phyloP scores from a whole-genome alignment of 2,113 vertebrate genomes.

The Tonatia bakeri region DNA sequence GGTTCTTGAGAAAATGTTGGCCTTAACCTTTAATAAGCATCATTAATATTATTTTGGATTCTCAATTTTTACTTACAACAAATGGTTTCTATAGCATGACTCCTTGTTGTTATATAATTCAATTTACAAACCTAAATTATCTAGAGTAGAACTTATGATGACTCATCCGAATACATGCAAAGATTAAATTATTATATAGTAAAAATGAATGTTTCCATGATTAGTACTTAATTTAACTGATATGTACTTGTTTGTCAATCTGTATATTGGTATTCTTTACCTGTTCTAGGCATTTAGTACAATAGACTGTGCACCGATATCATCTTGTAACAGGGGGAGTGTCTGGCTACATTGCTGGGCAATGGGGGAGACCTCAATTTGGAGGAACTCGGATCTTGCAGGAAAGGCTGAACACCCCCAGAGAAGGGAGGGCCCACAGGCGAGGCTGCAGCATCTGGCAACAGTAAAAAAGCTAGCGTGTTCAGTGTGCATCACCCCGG shows the following conservation, averaged over 20 bases:
- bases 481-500: no score
- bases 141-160: neutral
- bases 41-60: neutral
- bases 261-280: neutral
- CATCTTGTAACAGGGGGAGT: neutral
- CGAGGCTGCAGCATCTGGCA: no score
- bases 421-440: no score
- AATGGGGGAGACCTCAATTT: no score
- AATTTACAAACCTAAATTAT: neutral
- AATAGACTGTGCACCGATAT: neutral
- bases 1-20: neutral
- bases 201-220: neutral
- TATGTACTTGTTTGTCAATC: neutral
- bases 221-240: constrained; percentile 9
- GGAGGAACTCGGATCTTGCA: no score
- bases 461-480: no score
- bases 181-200: neutral
- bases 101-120: neutral
- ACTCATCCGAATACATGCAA: neutral
- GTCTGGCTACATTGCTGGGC: no score
- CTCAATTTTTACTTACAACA: neutral
- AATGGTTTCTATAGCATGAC: neutral
- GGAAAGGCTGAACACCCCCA: no score
- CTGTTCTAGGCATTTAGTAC: neutral
- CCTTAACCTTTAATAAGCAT: neutral